A percentile compares a stretch with the other conserved stretches of the same genome.
Evolutionary conservation across 2,113 vertebrate species (phyloP).

Genomic region (Epinephelus moara): DNA sequence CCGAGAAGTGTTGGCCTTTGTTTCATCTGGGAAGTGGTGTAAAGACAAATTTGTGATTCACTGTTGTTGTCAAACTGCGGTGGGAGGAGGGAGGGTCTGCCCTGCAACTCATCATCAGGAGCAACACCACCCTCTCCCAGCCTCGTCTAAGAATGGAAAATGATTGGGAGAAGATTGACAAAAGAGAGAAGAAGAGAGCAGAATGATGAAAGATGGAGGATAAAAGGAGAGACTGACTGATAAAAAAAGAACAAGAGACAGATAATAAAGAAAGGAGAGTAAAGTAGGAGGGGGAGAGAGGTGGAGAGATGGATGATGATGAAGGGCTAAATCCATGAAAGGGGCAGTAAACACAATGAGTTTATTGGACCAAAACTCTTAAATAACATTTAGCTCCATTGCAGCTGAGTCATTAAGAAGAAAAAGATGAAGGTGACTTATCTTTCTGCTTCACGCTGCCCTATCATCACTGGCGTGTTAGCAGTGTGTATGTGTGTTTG

Average conservation of each 20-base stretch:
- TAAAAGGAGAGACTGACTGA: not conserved
- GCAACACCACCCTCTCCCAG: slow-evolving; percentile 1
- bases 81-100: slow-evolving; percentile 4
- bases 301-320: slow-evolving; percentile 34
- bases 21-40: slow-evolving; percentile 5
- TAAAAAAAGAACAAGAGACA: not conserved
- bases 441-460: not conserved
- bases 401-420: slow-evolving; percentile 1
- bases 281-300: not conserved
- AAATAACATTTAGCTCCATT: slow-evolving; percentile 7
- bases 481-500: not conserved
- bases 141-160: not conserved
- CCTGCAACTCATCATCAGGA: slow-evolving; percentile 26
- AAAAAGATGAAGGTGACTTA: slow-evolving; percentile 1
- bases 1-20: not conserved
- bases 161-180: slow-evolving; percentile 1
- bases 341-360: not conserved
- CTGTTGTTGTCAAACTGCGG: slow-evolving; percentile 20
- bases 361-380: slow-evolving; percentile 8
- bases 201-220: not conserved
- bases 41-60: slow-evolving; percentile 18
- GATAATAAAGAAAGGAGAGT: not conserved
- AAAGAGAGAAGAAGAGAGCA: not conserved
- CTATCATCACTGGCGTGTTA: not conserved
- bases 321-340: slow-evolving; percentile 27